Conservation (phyloP, 2,797 vertebrate genomes). For the Sternotherus odoratus region DNA sequence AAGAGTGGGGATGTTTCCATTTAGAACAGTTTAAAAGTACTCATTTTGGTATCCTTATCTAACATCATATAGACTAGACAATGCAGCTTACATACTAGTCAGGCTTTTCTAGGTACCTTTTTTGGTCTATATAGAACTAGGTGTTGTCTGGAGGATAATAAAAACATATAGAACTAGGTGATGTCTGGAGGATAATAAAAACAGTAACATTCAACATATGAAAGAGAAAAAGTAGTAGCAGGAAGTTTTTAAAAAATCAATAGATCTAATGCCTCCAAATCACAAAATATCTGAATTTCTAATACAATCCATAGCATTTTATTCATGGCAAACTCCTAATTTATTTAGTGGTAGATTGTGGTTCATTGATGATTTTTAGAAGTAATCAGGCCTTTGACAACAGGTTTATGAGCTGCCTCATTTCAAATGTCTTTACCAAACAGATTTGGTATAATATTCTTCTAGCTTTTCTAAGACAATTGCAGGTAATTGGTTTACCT, state of each 20-base stretch:
- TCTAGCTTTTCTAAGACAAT: neutral
- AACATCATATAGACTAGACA: neutral
- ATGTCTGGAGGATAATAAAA: neutral
- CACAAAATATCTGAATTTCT: neutral
- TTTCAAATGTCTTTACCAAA: neutral
- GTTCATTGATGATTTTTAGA: too few relatives aligned
- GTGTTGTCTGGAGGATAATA: neutral
- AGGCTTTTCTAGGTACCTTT: neutral
- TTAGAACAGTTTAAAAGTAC: neutral
- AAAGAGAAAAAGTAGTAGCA: rapidly evolving
- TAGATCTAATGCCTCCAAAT: neutral
- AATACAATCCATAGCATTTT: too few relatives aligned
- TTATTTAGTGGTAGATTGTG: neutral
- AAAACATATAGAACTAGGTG: neutral
- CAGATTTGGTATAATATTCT: neutral
- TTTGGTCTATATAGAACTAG: neutral
- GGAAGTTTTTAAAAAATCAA: neutral
- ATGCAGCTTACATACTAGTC: neutral
- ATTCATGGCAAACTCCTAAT: too few relatives aligned
- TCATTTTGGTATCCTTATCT: neutral
- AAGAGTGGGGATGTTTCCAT: neutral
- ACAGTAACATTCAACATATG: neutral
- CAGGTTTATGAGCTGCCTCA: neutral
- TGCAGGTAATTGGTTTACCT: neutral
- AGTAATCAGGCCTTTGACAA: neutral